These are phyloP conservation scores for Noctua comes DNA, from an alignment of 2,888 invertebrate species.

Conservation along the genomic window DNA sequence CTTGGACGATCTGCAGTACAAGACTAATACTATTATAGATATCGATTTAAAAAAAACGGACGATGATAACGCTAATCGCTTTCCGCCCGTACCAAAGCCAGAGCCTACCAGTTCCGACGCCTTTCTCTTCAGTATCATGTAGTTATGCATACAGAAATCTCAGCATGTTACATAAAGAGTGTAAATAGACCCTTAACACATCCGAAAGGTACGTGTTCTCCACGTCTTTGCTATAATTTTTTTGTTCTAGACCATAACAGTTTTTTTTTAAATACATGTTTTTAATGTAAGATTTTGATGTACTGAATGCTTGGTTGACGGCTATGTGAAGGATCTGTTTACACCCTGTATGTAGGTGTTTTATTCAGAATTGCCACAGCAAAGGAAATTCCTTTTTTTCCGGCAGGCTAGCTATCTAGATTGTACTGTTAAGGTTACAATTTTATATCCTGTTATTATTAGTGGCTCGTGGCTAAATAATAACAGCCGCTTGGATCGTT, in stretches of 20 bases:
- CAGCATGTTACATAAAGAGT: conserved; percentile 30
- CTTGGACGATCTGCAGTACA: not conserved
- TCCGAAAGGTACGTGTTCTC: no score
- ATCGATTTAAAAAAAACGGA: not conserved
- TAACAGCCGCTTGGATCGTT: no score
- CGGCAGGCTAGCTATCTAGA: not conserved
- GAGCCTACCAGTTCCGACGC: conserved; percentile 23
- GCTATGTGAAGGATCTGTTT: no score
- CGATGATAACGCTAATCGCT: not conserved
- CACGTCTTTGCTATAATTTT: no score
- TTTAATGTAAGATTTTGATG: no score
- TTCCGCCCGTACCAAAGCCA: not conserved
- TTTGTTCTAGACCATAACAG: no score
- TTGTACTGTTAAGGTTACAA: not conserved
- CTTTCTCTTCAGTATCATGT: conserved; percentile 57
- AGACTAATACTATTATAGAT: not conserved
- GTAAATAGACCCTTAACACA: no score
- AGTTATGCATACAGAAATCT: conserved; percentile 65
- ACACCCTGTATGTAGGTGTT: conserved; percentile 22
- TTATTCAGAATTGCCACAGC: conserved; percentile 58
- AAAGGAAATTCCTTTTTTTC: conserved; percentile 34
- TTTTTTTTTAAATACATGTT: no score
- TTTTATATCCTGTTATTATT: not conserved
- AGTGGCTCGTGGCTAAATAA: no score
- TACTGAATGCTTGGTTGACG: no score